Evolutionary conservation across 2,888 invertebrate species (phyloP).

Genomic region (Lamellibrachia columna): DNA sequence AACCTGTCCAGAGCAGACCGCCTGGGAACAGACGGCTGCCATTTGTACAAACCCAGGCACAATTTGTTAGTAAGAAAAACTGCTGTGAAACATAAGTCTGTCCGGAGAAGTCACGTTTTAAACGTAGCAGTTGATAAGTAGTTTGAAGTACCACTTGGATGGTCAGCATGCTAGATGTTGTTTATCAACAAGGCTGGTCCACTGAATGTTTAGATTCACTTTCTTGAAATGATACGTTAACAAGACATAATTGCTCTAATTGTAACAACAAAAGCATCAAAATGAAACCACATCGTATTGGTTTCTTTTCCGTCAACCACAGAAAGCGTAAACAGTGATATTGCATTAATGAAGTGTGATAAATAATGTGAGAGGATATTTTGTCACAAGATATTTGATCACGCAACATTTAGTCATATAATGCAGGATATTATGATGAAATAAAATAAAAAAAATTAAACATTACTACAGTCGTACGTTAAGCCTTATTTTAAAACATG

Average conservation of each 20-base stretch:
- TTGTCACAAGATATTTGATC: no score
- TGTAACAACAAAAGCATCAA: no score
- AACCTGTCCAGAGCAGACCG: background rate
- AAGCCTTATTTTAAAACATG: no score
- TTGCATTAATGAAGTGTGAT: no score
- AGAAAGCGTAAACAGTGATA: no score
- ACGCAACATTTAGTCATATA: no score
- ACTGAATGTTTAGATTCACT: background rate
- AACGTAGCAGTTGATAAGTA: background rate
- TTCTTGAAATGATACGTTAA: background rate
- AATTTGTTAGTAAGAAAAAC: conserved; percentile 5
- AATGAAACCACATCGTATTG: no score
- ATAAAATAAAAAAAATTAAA: no score
- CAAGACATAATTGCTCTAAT: background rate
- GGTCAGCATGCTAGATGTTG: background rate
- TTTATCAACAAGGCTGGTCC: background rate
- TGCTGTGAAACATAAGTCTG: background rate
- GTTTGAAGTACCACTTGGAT: background rate
- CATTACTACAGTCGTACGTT: no score
- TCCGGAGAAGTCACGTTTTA: background rate
- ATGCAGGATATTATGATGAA: no score
- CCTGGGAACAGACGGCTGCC: background rate
- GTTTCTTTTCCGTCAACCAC: no score
- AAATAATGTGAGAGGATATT: no score
- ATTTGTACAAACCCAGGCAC: background rate